phyloP scores from a whole-genome alignment of 2,888 invertebrate genomes.

The Mimumesa dahlbomi region DNA sequence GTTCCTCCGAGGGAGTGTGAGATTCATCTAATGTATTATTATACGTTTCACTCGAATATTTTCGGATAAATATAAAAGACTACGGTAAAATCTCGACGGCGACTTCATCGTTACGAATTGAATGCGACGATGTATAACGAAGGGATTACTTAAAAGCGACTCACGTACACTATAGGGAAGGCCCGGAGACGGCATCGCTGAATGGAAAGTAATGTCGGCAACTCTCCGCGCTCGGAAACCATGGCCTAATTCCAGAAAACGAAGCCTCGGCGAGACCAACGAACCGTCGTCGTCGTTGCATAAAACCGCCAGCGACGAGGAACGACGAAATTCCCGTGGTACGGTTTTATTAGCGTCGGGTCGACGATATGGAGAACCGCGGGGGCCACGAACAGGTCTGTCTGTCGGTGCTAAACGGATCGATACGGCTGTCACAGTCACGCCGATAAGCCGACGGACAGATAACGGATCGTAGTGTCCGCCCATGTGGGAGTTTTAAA shows the following conservation, averaged over 20 bases:
- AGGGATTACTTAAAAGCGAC: slow-evolving; percentile 26
- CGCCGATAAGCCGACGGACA: slow-evolving; percentile 44
- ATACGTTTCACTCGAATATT: too few species aligned
- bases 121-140: too few species aligned
- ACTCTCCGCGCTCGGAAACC: slow-evolving; percentile 56
- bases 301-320: slow-evolving; percentile 1
- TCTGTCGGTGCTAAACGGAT: slow-evolving; percentile 29
- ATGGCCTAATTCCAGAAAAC: slow-evolving; percentile 66
- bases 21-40: not conserved
- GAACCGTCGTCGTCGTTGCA: slow-evolving; percentile 13
- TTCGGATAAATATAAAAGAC: too few species aligned
- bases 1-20: not conserved
- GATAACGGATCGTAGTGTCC: slow-evolving; percentile 40
- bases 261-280: slow-evolving; percentile 26
- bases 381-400: slow-evolving; percentile 15
- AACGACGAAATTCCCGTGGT: slow-evolving; percentile 32
- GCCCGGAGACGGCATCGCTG: slow-evolving; percentile 31
- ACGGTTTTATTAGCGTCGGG: not conserved
- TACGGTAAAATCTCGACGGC: too few species aligned
- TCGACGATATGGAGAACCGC: not conserved
- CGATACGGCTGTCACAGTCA: slow-evolving; percentile 41
- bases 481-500: slow-evolving; percentile 3
- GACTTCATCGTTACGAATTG: too few species aligned
- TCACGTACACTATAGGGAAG: slow-evolving; percentile 38
- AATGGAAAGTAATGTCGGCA: slow-evolving; percentile 66